Base-by-base conservation (phyloP, 2,113 vertebrate species). In the Psammodynastes pulverulentus region DNA sequence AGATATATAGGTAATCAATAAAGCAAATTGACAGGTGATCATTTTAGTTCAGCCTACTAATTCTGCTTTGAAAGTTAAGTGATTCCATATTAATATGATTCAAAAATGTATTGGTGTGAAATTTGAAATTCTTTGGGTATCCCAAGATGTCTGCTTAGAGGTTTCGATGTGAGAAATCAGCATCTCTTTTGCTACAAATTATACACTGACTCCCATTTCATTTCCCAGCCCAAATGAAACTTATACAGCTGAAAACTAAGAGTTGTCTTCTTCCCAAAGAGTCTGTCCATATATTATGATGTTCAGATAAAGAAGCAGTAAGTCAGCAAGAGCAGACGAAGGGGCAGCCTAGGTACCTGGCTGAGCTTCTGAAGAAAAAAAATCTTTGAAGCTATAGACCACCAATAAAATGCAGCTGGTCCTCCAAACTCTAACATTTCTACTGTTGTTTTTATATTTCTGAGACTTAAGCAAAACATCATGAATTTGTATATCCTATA, bases 381-480 rank as follows among this genome's bases (percentile, higher is more conserved):
- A 96, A 43, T 72, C 97, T 98, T 98, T 98, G 97, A 98, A 97
- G 97, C 96, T 96, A 95, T 97, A 97, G 97, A 96, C 54, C 26
- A 95, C 95, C 97, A 97, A 97, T 98, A 98, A 97, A 97, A 96
- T 45, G 93, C 97, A 98, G 97, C 97, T 97, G 97, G 97, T 92
- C 92, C 94, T 94, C 94, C 96, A 93, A 89, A 93, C 95, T 96
- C 92, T 94, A 91, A 92, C 92, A 94, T 93, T 93, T 93, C 95
- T 92, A 93, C 94, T 0, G 0, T 0, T 62, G 90, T 48, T 72
- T 95, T 96, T 67, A 52, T 87, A 85, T 92, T 94, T 93, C 96
- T 85, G 90, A 94, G 24, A 93, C 90, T 94, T 72, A 89, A 95
- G 89, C 88, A 92, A 89, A 94, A 95, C 92, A 21, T 79, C 51